Percentiles rank a stretch among this genome's conserved stretches.
Conservation (phyloP, 2,797 vertebrate genomes). For the Psittacula echo region DNA sequence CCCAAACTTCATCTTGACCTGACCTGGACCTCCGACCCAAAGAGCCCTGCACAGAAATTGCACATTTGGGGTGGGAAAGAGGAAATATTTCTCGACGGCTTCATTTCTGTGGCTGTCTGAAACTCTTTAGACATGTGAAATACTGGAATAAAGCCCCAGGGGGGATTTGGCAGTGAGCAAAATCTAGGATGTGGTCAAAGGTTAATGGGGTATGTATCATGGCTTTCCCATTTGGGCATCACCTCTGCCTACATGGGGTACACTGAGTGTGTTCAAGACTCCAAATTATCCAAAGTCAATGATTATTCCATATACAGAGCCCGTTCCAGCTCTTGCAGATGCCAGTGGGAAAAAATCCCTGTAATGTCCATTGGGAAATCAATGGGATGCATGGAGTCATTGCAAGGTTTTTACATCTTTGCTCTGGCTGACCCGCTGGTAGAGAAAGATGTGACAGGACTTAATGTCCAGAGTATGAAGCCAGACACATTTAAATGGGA, state of each 20-base stretch:
- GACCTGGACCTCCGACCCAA: not conserved
- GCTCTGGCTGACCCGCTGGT: not conserved
- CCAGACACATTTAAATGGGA: not conserved
- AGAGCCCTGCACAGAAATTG: not conserved
- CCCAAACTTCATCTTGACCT: not conserved
- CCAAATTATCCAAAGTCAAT: not conserved
- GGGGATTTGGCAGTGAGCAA: not conserved
- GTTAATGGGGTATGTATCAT: not conserved
- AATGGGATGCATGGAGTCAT: not conserved
- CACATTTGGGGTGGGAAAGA: not conserved
- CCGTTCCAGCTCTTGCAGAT: not conserved
- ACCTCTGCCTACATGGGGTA: not conserved
- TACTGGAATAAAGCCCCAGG: not conserved
- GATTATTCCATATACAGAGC: not conserved
- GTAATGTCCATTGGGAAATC: not conserved
- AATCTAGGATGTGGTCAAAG: not conserved
- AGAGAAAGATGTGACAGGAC: not conserved
- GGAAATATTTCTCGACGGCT: not conserved
- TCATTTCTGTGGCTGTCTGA: not conserved
- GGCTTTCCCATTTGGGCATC: not conserved
- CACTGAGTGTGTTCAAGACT: not conserved
- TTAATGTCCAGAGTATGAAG: not conserved
- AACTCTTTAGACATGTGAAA: constrained; percentile 14
- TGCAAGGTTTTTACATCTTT: not conserved
- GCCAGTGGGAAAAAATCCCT: not conserved